Evolutionary conservation across 2,113 vertebrate species (phyloP).

Genomic region (Apodemus speciosus): DNA sequence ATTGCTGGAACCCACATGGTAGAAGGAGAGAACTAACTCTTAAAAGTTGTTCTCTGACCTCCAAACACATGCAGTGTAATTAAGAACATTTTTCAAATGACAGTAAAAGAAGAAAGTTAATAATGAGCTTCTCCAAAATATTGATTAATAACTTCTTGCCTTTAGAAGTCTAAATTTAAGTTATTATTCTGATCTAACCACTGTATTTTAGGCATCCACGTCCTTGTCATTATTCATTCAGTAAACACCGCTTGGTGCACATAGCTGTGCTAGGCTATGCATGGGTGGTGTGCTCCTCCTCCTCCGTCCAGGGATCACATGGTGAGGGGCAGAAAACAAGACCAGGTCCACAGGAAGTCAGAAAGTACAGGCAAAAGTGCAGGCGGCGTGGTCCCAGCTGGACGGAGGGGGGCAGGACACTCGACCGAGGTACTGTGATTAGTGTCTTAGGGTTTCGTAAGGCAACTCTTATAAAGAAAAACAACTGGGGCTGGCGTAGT

Average conservation of each 20-base stretch:
- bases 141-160: constrained; percentile 29
- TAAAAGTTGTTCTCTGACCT: neutral
- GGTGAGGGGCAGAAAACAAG: neutral
- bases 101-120: neutral
- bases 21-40: neutral
- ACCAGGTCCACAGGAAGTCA: neutral
- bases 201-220: neutral
- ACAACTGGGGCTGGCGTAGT: too few relatives aligned
- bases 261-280: neutral
- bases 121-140: constrained; percentile 5
- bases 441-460: too few relatives aligned
- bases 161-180: constrained; percentile 4
- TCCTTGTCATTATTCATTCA: neutral
- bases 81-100: neutral
- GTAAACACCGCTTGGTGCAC: neutral
- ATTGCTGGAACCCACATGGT: neutral
- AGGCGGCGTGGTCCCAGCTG: neutral
- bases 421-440: neutral
- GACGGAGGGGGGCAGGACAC: neutral
- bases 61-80: neutral
- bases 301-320: neutral
- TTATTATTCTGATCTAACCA: neutral
- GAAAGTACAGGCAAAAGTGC: neutral
- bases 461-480: too few relatives aligned
- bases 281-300: neutral